Base-by-base conservation (phyloP, 2,888 invertebrate species). In the Lasioglossum figueresi region DNA sequence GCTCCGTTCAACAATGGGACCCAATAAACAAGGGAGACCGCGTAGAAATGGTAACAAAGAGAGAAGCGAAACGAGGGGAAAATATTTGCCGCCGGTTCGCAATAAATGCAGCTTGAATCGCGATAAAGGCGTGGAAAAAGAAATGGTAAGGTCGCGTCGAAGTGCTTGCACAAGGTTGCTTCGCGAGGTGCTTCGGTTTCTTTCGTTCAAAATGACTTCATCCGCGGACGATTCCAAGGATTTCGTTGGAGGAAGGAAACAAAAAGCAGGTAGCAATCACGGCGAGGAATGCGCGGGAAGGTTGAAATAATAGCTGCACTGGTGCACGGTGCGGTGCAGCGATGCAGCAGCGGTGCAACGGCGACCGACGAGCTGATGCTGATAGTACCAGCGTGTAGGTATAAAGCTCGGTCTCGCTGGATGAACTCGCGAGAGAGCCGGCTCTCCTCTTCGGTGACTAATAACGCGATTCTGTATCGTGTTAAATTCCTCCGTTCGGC, bases 201-300 rank as follows among this genome's bases (percentile, higher is more conserved):
- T 76, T 76, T 76, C 84, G 68, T 76, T 71, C 82, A 52, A 88
- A 88, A 90, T 90, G 90, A 91, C 89, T 90, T 91, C 85, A 90
- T 90, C 84, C 86, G 72, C 76, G 75, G 81, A 73, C 88, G 85
- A 86, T 88, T 88, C 87, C 91, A 90, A 91, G 90, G 90, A 90
- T 89, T 85, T 86, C 71, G 75, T 84, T 82, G 79, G 71, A 76
- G 86, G 87, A 74, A 89, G 81, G 89, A 89, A 85, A 84, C 88
- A 89, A 90, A 88, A 91, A 91, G 80, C 86, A 87, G 83, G 87
- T 80, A 88, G 89, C 87, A 87, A 87, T 91, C 88, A 82, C 83
- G 82, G 16, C 31, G 80, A 77, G 88, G 89, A 88, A 89, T 89
- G 90, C 83, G 81, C 85, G 81, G 83, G 88, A 86, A 90, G 84